A percentile compares a stretch with the other conserved stretches of the same genome.
These are phyloP conservation scores for Ptilodon capucinus DNA, from an alignment of 2,888 invertebrate genomes.

Conservation along the genomic window DNA sequence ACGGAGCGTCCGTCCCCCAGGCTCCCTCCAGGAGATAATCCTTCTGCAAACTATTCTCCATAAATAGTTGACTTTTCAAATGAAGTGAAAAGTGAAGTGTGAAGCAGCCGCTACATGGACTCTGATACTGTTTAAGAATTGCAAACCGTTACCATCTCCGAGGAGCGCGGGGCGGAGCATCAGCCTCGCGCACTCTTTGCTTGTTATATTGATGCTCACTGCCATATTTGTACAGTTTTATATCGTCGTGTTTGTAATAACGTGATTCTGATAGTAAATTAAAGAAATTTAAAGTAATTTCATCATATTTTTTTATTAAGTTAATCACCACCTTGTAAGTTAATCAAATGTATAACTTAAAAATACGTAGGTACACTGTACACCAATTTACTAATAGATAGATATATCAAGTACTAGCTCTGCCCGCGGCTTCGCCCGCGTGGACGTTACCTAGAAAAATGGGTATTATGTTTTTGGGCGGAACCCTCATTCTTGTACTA, in stretches of 20 bases:
- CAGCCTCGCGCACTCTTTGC: background rate
- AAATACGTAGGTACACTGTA: no score
- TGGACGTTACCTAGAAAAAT: no score
- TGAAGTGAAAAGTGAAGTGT: background rate
- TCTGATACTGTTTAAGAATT: background rate
- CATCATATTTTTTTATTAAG: background rate
- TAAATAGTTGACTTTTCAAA: background rate
- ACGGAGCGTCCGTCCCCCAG: conserved; percentile 84
- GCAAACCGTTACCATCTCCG: background rate
- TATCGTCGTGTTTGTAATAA: background rate
- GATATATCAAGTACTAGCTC: no score
- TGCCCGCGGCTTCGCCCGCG: no score
- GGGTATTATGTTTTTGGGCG: no score
- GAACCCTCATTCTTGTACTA: no score
- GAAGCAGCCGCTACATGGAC: background rate
- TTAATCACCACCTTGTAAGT: no score
- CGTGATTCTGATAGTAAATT: background rate
- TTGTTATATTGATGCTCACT: conserved; percentile 1
- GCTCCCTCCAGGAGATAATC: conserved; percentile 55
- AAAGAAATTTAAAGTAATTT: background rate
- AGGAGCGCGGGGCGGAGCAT: background rate
- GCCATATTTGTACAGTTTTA: background rate
- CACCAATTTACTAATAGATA: no score
- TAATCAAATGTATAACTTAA: no score
- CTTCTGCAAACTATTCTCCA: conserved; percentile 3